These are phyloP conservation scores for Leptobrachium leishanense DNA, from an alignment of 2,113 vertebrate species.

Conservation along the genomic window DNA sequence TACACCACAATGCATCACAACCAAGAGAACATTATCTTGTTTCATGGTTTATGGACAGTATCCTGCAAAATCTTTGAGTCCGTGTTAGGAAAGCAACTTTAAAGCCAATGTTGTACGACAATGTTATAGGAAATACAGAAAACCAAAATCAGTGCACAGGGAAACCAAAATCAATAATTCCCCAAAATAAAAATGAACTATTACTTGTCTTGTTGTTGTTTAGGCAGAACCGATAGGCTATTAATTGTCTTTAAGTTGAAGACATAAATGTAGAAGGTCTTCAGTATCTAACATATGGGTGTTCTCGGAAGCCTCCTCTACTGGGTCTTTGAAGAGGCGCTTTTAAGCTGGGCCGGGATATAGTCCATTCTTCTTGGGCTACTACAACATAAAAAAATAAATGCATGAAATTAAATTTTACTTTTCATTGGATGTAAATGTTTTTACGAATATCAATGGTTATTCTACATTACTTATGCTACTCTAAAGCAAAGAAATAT, in stretches of 20 bases:
- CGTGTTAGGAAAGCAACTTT: conserved; percentile 73
- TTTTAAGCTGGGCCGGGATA: conserved; percentile 84
- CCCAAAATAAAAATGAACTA: conserved; percentile 79
- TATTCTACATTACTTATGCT: no score
- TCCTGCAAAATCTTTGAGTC: conserved; percentile 70
- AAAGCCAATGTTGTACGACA: conserved; percentile 67
- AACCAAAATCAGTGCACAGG: conserved; percentile 54
- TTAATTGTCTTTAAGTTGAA: conserved; percentile 79
- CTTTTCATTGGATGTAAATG: not conserved
- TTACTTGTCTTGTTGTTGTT: conserved; percentile 84
- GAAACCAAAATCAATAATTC: conserved; percentile 69
- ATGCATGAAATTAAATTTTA: not conserved
- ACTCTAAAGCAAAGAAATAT: no score
- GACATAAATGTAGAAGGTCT: conserved; percentile 84
- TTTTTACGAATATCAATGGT: no score
- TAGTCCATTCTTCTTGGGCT: conserved; percentile 91
- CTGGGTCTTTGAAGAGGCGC: conserved; percentile 86
- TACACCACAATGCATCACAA: conserved; percentile 77
- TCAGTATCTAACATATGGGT: conserved; percentile 99
- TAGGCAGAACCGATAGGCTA: conserved; percentile 76
- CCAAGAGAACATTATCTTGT: conserved; percentile 74
- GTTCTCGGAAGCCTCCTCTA: conserved; percentile 95
- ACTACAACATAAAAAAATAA: conserved; percentile 56
- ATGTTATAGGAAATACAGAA: conserved; percentile 72
- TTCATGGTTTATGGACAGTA: conserved; percentile 69